These are phyloP conservation scores for Urophycis tenuis DNA, from an alignment of 2,797 vertebrate species.

Conservation along the genomic window DNA sequence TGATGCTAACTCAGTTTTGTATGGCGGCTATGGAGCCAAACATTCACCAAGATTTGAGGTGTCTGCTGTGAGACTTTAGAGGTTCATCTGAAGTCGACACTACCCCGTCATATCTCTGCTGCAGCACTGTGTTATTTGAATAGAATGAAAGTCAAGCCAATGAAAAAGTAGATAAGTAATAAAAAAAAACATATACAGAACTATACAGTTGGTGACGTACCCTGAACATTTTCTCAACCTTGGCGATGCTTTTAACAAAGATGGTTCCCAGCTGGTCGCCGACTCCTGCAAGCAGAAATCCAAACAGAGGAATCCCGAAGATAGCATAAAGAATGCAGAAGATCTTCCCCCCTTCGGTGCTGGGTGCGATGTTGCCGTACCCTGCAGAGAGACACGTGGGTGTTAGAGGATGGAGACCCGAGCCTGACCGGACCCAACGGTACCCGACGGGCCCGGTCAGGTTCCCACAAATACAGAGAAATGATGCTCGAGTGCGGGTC, in stretches of 20 bases:
- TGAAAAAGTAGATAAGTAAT: no score
- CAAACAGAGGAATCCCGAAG: conserved; percentile 94
- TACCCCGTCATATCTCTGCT: no score
- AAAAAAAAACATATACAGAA: neutral
- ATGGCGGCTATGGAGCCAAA: no score
- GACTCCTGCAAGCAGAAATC: conserved; percentile 91
- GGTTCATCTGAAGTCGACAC: no score
- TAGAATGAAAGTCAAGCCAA: neutral
- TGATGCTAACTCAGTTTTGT: no score
- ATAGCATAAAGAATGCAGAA: conserved; percentile 97
- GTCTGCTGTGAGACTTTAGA: no score
- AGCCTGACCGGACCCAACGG: no score
- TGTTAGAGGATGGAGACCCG: no score
- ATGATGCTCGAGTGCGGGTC: no score
- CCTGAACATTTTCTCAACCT: conserved; percentile 93
- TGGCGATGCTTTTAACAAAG: conserved; percentile 92
- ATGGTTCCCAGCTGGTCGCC: conserved; percentile 98
- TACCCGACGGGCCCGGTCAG: no score
- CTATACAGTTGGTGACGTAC: conserved; percentile 67
- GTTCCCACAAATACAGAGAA: no score
- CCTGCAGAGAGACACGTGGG: conserved; percentile 36
- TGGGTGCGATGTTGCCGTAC: conserved; percentile 74
- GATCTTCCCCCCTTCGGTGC: conserved; percentile 91
- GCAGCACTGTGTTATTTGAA: neutral
- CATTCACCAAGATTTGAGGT: no score